Evolutionary conservation across 2,888 invertebrate genomes (phyloP), one percentile per base, ranked within the genome.

Genomic region (Taphrorychus bicolor): DNA sequence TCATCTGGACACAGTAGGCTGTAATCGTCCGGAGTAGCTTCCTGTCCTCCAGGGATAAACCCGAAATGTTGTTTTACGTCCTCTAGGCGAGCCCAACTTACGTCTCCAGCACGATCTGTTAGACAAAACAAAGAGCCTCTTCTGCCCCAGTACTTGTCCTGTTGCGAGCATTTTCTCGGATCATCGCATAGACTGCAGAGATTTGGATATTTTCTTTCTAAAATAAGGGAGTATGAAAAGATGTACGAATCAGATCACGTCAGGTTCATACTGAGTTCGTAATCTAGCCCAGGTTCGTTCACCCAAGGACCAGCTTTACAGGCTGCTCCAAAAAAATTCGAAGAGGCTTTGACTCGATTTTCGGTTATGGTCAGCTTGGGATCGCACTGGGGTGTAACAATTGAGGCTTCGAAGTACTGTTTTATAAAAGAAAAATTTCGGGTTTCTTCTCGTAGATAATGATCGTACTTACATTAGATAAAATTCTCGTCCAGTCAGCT

Each of bases 271-370:
- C 92, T 94, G 0, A 94, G 82, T 73, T 87, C 79, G 2, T 81
- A 79, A 74, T 94, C 92, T 22, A 89, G 83, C 0, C 78, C 73
- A 0, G 83, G 79, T 77, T 94, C 91, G 0, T 88, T 85, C 0
- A 91, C 88, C 94, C 94, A 95, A 0, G 89, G 87, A 0, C 96
- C 96, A 0, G 96, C 92, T 72, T 93, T 92, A 79, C 97, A 97
- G 21, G 94, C 91, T 16, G 87, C 83, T 2, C 87, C 86, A 81
- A 97, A 97, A 83, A 88, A 94, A 52, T 86, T 83, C 0, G 93
- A 87, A 0, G 92, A 86, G 0, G 92, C 87, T 66, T 88, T 88
- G 16, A 96, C 86, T 40, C 91, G 87, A 78, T 95, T 92, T 81
- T 93, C 93, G 0, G 88, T 85, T n/a, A 91, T 79, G 0, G 91